Base-by-base conservation (phyloP, 2,888 invertebrate genomes). In the Drosophila merina region DNA sequence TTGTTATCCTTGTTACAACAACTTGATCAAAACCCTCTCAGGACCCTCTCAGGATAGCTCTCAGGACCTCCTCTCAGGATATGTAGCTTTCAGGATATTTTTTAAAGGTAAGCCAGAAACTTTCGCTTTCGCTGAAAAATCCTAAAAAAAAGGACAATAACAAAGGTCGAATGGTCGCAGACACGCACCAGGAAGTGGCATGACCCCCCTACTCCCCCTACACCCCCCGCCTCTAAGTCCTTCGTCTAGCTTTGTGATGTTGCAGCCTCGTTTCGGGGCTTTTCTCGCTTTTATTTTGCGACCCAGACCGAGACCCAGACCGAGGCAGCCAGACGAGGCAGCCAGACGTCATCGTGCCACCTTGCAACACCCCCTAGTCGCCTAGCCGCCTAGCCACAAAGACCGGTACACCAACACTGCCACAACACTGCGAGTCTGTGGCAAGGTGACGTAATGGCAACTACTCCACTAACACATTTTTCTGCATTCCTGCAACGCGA, bases 391-490 rank as follows among this genome's bases (percentile, higher is more conserved):
- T 25, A 73, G 51, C 57, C 56, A 63, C 57, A 59, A 69, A 57
- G 51, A 52, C 36, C 42, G 25, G 49, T 42, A 55, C 42, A 42
- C 40, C 4, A 44, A 38, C 42, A 48, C 36, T 40, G 14, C 25
- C 31, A 52, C 50, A 52, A 52, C 26, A 40, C 42, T 42, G 36
- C 9, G 36, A 36, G 36, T 36, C 40, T 40, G 40, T 40, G 40
- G 55, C 62, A 79, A 89, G 90, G 90, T 91, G 91, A 91, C 91
- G 91, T 91, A 91, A 91, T 91, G 89, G 83, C 89, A 91, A 90
- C 91, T 91, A 91, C 91, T 91, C 91, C 91, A 91, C 91, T 91
- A 91, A 91, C 91, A 91, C 91, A 91, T 91, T 91, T 91, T 91
- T 89, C 90, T 91, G 89, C 89, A 90, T 90, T 90, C 90, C 89